These are phyloP conservation scores for Amiota communis DNA, from an alignment of 2,888 invertebrate genomes.

Conservation along the genomic window DNA sequence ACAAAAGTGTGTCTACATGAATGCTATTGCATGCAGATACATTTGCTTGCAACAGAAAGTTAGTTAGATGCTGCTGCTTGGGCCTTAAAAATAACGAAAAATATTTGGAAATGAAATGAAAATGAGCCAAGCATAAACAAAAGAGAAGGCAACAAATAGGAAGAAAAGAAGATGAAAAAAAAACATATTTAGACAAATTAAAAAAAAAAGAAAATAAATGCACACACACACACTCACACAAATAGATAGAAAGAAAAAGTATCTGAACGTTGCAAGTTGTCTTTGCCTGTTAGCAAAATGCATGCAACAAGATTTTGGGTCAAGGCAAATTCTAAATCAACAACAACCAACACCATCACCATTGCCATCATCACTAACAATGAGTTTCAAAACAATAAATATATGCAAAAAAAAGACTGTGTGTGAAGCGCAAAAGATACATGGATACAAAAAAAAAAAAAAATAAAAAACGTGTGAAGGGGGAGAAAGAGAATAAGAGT, in stretches of 20 bases:
- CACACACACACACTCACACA: constrained; percentile 34
- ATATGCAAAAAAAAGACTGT: constrained; percentile 8
- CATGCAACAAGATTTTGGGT: constrained; percentile 24
- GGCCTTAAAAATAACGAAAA: not conserved
- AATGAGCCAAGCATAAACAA: not conserved
- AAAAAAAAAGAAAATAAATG: constrained; percentile 50
- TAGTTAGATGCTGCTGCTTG: too few relatives aligned
- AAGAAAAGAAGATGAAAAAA: constrained; percentile 14
- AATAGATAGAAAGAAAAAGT: not conserved
- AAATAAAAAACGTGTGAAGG: not conserved
- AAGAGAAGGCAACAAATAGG: not conserved
- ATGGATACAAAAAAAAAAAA: not conserved
- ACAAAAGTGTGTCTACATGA: too few relatives aligned
- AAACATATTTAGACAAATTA: constrained; percentile 64
- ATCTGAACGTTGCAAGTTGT: not conserved
- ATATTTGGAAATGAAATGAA: not conserved
- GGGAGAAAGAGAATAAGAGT: too few relatives aligned
- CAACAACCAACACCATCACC: too few relatives aligned
- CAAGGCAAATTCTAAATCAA: constrained; percentile 11
- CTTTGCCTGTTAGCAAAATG: not conserved
- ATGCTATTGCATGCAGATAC: not conserved
- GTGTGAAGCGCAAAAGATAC: not conserved
- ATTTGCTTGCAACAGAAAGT: too few relatives aligned
- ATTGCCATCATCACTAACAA: too few relatives aligned
- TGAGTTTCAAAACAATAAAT: not conserved